Evolutionary conservation across 2,797 vertebrate genomes (phyloP), one percentile per base, ranked within the genome.

Genomic region (Champsocephalus gunnari): DNA sequence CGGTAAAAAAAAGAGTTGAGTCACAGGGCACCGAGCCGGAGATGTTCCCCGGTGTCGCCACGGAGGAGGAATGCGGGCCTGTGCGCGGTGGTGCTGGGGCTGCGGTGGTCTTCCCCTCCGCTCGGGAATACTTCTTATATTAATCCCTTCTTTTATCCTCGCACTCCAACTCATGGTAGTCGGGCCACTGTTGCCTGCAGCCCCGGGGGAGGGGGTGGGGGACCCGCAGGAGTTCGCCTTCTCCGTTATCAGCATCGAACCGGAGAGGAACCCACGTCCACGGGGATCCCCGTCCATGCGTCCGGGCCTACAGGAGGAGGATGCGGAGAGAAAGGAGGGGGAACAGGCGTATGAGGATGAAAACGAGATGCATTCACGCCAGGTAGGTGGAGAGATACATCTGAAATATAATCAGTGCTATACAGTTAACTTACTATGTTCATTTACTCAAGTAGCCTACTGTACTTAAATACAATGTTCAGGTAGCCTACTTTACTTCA

Each of bases 241-340:
- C 13, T 89, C 92, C 45, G 88, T 94, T 7, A 91, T 94, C 21
- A 94, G 90, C 84, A 94, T 94, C 69, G 90, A 94, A 13, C 91
- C 90, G 61, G 81, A 72, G 66, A 59, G 75, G 68, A 83, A 32
- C 19, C 21, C 62, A 1, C 75, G 47, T 41, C 71, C 54, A 1
- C 41, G 58, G 71, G 65, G 56, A 68, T 24, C 56, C 11, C 48
- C 12, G 48, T 59, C 50, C 68, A n/a, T 49, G 38, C 47, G 66
- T 54, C 71, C 76, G 3, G 85, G 67, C 53, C n/a, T 49, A 47
- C 38, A 76, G 63, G 55, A 60, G 21, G 81, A 71, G 38, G 58
- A 70, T 44, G 70, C 55, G 49, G 57, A 50, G 4, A 68, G 21
- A 53, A 60, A 47, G 77, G 74, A 71, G 21, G 73, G 34, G 43